Base-by-base conservation (phyloP, 2,888 invertebrate genomes). In the Loripinus fragilis region DNA sequence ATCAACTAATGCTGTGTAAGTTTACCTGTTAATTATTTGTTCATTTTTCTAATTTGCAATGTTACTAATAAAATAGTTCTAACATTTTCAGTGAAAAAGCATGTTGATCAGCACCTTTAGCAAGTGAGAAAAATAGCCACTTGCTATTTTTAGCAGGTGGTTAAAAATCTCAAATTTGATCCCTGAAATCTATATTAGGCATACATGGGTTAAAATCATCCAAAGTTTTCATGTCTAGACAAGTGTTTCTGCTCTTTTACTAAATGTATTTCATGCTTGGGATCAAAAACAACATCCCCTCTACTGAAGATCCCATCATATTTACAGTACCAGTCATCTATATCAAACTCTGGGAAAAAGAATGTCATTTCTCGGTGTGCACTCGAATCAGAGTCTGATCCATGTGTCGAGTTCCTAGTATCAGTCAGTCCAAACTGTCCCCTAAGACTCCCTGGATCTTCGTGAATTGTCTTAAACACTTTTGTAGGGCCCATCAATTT, bases 381-480 rank as follows among this genome's bases (percentile, higher is more conserved):
- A 8, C 97, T 96, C 90, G 95, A 95, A 60, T 94, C 93, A 0
- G 97, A 97, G 95, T 97, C 97, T 96, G 98, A 98, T 23, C 98
- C 98, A 94, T 99, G 99, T 15, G 97, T 96, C 1, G 97, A 97
- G 95, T 99, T 99, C 89, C 98, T 95, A 0, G 99, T 98, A 92
- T 99, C 99, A 0, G 98, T 97, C 25, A 98, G 94, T 0, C 98
- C 98, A 94, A 96, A 97, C 90, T 95, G 94, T 1, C 97, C 97
- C 87, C 99, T 95, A 81, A 99, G 95, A 71, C 96, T 95, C 72
- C 96, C 93, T 0, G 98, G 98, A 73, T 96, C 95, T 75, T 95
- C 95, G 90, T 96, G 97, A 79, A 97, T 96, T 0, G 97, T 96
- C 92, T 90, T 92, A 76, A 92, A 93, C 33, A 94, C 97, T 94